Evolutionary conservation across 2,888 invertebrate species (phyloP).

Genomic region (Trisateles emortualis): DNA sequence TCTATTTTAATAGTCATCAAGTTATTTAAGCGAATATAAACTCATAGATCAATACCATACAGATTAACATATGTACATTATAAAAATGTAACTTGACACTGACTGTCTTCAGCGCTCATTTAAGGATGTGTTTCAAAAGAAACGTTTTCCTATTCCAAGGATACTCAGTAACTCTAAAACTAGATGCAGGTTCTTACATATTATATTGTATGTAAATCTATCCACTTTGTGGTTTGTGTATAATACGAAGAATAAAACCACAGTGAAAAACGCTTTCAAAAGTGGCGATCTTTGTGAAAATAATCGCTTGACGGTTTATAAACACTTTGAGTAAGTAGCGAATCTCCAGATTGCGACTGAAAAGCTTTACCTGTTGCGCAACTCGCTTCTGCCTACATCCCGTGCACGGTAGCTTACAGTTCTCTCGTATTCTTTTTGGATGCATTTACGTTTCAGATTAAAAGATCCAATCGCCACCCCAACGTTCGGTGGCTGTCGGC

Average conservation of each 20-base stretch:
- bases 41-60: too few relatives aligned
- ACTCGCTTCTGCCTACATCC: constrained; percentile 61
- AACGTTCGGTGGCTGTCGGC: constrained; percentile 69
- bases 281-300: constrained; percentile 1
- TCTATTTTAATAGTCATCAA: too few relatives aligned
- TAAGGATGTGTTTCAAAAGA: too few relatives aligned
- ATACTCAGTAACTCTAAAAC: too few relatives aligned
- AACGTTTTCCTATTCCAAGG: too few relatives aligned
- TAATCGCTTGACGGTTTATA: constrained; percentile 21
- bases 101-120: too few relatives aligned
- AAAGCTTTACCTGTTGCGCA: constrained; percentile 79
- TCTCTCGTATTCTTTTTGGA: constrained; percentile 79
- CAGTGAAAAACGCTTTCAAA: neutral
- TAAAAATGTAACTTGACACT: too few relatives aligned
- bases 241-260: neutral
- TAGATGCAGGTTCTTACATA: too few relatives aligned
- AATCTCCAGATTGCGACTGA: constrained; percentile 32
- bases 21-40: too few relatives aligned
- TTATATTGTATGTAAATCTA: too few relatives aligned
- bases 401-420: constrained; percentile 70
- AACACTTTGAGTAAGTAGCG: constrained; percentile 15
- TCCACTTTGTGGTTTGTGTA: too few relatives aligned
- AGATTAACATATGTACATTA: too few relatives aligned
- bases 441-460: constrained; percentile 86
- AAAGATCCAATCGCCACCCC: constrained; percentile 84